Conservation (phyloP, 2,113 vertebrate species). For the Paraplagusia blochii region DNA sequence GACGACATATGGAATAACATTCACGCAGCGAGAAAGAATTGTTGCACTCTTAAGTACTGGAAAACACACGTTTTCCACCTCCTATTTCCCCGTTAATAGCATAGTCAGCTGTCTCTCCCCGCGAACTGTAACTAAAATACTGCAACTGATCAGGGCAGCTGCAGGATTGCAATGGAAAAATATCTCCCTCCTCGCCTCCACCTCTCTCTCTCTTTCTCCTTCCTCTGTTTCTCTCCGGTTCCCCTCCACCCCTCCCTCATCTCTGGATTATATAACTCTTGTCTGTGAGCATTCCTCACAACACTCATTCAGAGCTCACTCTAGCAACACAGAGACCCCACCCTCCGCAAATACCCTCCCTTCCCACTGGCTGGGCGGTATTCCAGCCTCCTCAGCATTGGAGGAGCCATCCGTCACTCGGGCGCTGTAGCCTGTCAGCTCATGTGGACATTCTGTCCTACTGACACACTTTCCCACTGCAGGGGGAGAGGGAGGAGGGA, state of each 20-base stretch:
- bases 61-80: constrained; percentile 52
- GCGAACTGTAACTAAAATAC: constrained; percentile 69
- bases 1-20: constrained; percentile 24
- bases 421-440: constrained; percentile 66
- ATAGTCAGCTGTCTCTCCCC: constrained; percentile 46
- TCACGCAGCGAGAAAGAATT: constrained; percentile 19
- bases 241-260: constrained; percentile 55
- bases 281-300: constrained; percentile 78
- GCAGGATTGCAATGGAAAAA: constrained; percentile 77
- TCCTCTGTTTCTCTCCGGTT: constrained; percentile 53
- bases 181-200: constrained; percentile 35
- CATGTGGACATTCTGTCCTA: constrained; percentile 77
- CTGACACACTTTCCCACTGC: constrained; percentile 82
- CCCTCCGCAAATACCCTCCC: constrained; percentile 31
- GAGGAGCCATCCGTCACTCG: constrained; percentile 43
- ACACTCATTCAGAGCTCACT: constrained; percentile 74
- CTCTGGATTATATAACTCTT: constrained; percentile 78
- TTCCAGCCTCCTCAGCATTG: constrained; percentile 44
- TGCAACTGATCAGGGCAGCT: constrained; percentile 68
- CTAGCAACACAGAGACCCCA: constrained; percentile 60
- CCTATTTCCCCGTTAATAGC: constrained; percentile 32
- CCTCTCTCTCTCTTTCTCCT: constrained; percentile 36
- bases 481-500: constrained; percentile 49
- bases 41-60: constrained; percentile 31
- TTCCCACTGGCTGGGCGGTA: constrained; percentile 52